A percentile compares a stretch with the other conserved stretches of the same genome.
Evolutionary conservation across 2,113 vertebrate genomes (phyloP).

Genomic region (zebrafish (Danio rerio)): GRCz12tu NC_133197.1:31179001-31179500

Average conservation of each 20-base stretch:
- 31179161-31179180: neutral
- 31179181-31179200: constrained; percentile 31
- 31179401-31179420: constrained; percentile 65
- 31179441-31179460: constrained; percentile 44
- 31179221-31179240: neutral
- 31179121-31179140: constrained; percentile 5
- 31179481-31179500: constrained; percentile 71
- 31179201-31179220: constrained; percentile 2
- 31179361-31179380: constrained; percentile 79
- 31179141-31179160: neutral
- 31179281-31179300: constrained; percentile 50
- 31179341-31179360: constrained; percentile 67
- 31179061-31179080: constrained; percentile 55
- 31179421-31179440: constrained; percentile 57
- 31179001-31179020: constrained; percentile 36
- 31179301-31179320: constrained; percentile 71
- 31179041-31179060: constrained; percentile 53
- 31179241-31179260: constrained; percentile 10
- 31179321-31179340: constrained; percentile 63
- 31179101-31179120: constrained; percentile 20
- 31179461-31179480: constrained; percentile 40
- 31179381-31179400: constrained; percentile 76
- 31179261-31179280: constrained; percentile 18
- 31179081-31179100: constrained; percentile 24
- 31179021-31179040: constrained; percentile 30